These are phyloP conservation scores for Chymomyza caudatula DNA, from an alignment of 2,888 invertebrate genomes.

Conservation along the genomic window DNA sequence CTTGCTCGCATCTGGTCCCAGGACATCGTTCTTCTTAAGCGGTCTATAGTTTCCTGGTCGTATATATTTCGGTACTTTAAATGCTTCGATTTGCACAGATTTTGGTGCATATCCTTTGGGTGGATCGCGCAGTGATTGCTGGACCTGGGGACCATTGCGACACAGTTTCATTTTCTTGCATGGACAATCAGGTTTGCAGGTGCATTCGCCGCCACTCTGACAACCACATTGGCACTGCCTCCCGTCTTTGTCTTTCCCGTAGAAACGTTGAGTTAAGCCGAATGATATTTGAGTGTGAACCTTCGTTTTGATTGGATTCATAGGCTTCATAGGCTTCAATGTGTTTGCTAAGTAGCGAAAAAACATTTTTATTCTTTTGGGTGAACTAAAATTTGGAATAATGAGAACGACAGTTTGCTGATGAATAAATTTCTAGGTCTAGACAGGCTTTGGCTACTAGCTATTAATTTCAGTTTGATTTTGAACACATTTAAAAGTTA, in stretches of 20 bases:
- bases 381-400: too few species aligned
- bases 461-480: too few species aligned
- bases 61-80: conserved; percentile 29
- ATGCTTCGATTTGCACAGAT: conserved; percentile 8
- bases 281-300: too few species aligned
- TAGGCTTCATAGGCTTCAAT: too few species aligned
- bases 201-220: conserved; percentile 2
- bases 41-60: conserved; percentile 13
- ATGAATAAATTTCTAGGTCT: too few species aligned
- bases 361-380: too few species aligned
- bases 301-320: too few species aligned
- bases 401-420: too few species aligned
- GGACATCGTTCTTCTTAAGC: conserved; percentile 8
- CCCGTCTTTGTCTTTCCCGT: background rate
- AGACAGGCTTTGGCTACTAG: too few species aligned
- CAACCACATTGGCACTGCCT: conserved; percentile 1
- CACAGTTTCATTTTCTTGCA: background rate
- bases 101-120: conserved; percentile 9
- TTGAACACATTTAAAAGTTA: too few species aligned
- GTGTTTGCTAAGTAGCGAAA: background rate
- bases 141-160: conserved; percentile 11
- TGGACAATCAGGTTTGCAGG: conserved; percentile 8
- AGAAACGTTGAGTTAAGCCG: too few species aligned
- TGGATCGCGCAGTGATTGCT: conserved; percentile 12
- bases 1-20: conserved; percentile 42